These are phyloP conservation scores for Drosophila ananassae DNA, from an alignment of 1,140 invertebrate species.

Conservation along the genomic window DNA sequence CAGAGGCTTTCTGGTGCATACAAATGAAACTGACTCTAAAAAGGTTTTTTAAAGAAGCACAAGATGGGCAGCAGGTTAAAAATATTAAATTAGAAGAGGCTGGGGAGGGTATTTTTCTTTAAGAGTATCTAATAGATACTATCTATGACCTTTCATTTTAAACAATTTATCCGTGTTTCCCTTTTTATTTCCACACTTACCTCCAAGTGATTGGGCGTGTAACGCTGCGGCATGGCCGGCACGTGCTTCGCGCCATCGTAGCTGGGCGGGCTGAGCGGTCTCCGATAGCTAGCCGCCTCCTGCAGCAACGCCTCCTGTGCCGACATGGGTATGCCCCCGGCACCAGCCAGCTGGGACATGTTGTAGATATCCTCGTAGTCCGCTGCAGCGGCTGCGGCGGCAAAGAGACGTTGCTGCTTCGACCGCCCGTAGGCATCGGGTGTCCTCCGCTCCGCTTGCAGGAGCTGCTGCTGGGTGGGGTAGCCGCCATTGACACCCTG, in stretches of 20 bases:
- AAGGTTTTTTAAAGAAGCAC: neutral
- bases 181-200: constrained; percentile 48
- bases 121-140: too few relatives aligned
- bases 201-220: constrained; percentile 83
- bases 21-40: neutral
- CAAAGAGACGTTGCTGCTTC: constrained; percentile 84
- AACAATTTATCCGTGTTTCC: too few relatives aligned
- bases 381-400: constrained; percentile 78
- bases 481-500: constrained; percentile 39
- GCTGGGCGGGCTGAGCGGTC: constrained; percentile 83
- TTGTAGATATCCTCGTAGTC: constrained; percentile 93
- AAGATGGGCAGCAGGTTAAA: neutral
- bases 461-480: constrained; percentile 51
- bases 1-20: neutral
- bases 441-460: constrained; percentile 88
- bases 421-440: constrained; percentile 92
- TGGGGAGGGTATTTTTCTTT: neutral
- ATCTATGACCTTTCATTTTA: neutral
- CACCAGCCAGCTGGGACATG: constrained; percentile 63
- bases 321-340: constrained; percentile 24
- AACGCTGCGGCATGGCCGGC: constrained; percentile 78
- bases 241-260: constrained; percentile 83
- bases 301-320: constrained; percentile 77
- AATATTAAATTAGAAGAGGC: neutral
- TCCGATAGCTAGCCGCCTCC: constrained; percentile 80